Evolutionary conservation across 2,888 invertebrate species (phyloP), one percentile per base, ranked within the genome.

Genomic region (Tenthredo notha): DNA sequence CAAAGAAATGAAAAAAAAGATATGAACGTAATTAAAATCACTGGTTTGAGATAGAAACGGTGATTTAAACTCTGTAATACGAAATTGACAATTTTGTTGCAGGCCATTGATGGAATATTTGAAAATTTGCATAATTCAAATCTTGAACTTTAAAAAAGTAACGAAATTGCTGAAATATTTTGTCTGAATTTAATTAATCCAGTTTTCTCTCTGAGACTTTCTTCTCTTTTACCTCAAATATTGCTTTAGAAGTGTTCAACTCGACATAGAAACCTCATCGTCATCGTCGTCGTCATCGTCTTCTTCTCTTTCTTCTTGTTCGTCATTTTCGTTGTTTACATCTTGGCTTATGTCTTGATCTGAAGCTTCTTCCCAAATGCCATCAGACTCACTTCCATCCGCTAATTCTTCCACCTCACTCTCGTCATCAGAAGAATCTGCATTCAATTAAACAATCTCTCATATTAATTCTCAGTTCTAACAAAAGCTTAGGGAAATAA

Each of bases 391-490:
- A 21, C 91, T 92, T 54, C 88, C 91, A n/a, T 89, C 83, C 67
- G 91, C 92, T 3, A 89, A 87, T 84, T 91, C 92, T n/a, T 90
- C 91, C 18, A 92, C 86, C 58, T 90, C 91, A 3, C 89, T 89
- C 47, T 90, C 92, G 58, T 93, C 93, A 15, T 92, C 93, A 0
- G 92, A 92, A n/a, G 93, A 92, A 90, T 92, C 93, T 92, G 33
- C 6, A 65, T 40, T 54, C 0, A 9, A 54, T 54, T 10, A 9
- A 54, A 54, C 2, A 77, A 50, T 3, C 1, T 33, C 5, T n/a
- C 43, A 10, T 33, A 58, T 21, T 21, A 25, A 21, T 58, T 21
- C 0, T 0, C 18, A 10, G 21, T 21, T n/a, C 12, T 6, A 58
- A 58, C 0, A 18, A 50, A 58, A 0, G 2, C 9, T 9, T 6